Percentiles rank a stretch among this genome's conserved stretches.
Evolutionary conservation across 2,888 invertebrate species (phyloP).

Genomic region (Anthrax anthrax): DNA sequence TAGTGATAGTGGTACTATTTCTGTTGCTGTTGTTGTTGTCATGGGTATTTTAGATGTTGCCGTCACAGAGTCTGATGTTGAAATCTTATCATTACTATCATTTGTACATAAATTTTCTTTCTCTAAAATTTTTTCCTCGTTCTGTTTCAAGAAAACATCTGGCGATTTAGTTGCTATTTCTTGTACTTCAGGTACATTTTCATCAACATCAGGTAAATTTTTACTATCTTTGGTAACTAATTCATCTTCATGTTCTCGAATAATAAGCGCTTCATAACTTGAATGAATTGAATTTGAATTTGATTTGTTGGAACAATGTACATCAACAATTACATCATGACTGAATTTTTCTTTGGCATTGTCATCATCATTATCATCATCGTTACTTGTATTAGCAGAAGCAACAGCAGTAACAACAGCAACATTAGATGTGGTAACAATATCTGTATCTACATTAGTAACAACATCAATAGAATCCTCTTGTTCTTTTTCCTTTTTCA

Average conservation of each 20-base stretch:
- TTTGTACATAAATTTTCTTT: slow-evolving; percentile 1
- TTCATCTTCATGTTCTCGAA: slow-evolving; percentile 2
- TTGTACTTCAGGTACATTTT: slow-evolving; percentile 3
- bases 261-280: not conserved
- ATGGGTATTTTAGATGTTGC: not conserved
- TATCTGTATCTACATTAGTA: not conserved
- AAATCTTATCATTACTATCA: slow-evolving; percentile 5
- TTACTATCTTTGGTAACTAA: not conserved
- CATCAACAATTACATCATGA: slow-evolving; percentile 3
- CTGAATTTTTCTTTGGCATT: not conserved
- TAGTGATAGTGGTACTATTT: not conserved
- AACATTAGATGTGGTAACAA: not conserved
- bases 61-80: slow-evolving; percentile 4
- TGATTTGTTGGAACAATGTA: not conserved
- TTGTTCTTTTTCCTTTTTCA: not conserved
- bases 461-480: not conserved
- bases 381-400: not conserved
- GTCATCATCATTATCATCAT: too few relatives aligned
- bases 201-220: not conserved
- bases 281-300: not conserved
- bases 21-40: not conserved
- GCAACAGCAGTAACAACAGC: not conserved
- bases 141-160: too few relatives aligned
- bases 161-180: not conserved
- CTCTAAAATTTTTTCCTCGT: too few relatives aligned